A percentile compares a stretch with the other conserved stretches of the same genome.
These are phyloP conservation scores for Setophaga coronata DNA, from an alignment of 2,113 vertebrate genomes.

Conservation along the genomic window DNA sequence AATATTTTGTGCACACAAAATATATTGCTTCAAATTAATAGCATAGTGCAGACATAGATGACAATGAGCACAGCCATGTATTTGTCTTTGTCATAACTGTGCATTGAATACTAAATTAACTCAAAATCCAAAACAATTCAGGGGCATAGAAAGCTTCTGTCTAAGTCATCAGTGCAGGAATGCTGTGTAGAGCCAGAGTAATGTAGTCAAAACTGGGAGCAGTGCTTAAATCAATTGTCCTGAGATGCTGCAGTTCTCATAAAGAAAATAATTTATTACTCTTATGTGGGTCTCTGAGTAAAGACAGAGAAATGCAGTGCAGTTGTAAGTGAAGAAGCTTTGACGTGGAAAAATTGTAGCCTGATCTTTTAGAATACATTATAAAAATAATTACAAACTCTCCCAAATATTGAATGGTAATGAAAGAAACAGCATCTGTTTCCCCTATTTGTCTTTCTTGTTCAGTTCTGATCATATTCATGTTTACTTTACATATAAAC, in stretches of 20 bases:
- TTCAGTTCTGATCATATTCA: background rate
- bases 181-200: background rate
- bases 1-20: background rate
- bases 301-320: background rate
- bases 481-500: background rate
- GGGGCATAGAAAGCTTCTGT: background rate
- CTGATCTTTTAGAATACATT: background rate
- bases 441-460: background rate
- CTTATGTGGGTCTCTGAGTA: background rate
- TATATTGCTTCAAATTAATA: constrained; percentile 10
- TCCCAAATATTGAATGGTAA: background rate
- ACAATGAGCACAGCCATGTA: background rate
- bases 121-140: background rate
- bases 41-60: background rate
- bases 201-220: background rate
- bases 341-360: background rate
- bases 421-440: background rate
- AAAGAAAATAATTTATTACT: background rate
- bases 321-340: background rate
- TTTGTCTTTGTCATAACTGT: background rate
- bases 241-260: background rate
- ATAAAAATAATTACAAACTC: background rate
- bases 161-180: background rate
- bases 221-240: background rate
- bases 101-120: background rate